Conservation (phyloP, 2,888 invertebrate species). For the Pilophorus perplexus region DNA sequence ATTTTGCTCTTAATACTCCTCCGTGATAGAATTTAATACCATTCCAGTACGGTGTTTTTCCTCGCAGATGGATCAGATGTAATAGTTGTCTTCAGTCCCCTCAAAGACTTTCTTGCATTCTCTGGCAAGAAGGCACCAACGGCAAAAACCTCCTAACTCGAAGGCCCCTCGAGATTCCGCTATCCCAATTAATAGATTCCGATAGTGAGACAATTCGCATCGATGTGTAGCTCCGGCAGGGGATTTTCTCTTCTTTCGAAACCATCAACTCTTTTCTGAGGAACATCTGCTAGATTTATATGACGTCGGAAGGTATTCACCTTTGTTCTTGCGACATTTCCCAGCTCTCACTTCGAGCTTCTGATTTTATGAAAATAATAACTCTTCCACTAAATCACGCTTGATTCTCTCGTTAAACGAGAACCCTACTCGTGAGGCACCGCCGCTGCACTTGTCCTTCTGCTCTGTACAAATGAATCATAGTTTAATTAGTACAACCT, state of each 20-base stretch:
- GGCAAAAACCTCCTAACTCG: constrained; percentile 41
- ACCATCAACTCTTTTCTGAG: neutral
- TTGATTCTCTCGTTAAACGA: constrained; percentile 1
- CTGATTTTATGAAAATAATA: constrained; percentile 37
- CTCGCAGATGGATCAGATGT: constrained; percentile 38
- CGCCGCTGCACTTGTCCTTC: no score
- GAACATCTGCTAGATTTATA: constrained; percentile 40
- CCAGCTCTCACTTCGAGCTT: constrained; percentile 2
- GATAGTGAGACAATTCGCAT: constrained; percentile 44
- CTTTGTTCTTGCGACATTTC: constrained; percentile 37
- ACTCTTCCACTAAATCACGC: constrained; percentile 17
- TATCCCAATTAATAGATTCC: constrained; percentile 44
- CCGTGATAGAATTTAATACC: constrained; percentile 45
- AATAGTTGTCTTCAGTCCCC: constrained; percentile 43
- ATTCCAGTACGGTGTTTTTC: constrained; percentile 40
- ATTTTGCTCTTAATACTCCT: constrained; percentile 35
- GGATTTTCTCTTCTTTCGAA: neutral
- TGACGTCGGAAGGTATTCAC: constrained; percentile 36
- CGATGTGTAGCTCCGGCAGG: constrained; percentile 16
- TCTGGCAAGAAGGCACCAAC: constrained; percentile 1
- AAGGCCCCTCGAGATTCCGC: constrained; percentile 34
- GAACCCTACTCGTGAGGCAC: no score
- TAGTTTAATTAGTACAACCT: no score
- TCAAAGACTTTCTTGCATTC: constrained; percentile 31
- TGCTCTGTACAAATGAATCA: no score